These are phyloP conservation scores for Bos indicus DNA, from an alignment of 2,113 vertebrate genomes.

Conservation along the genomic window DNA sequence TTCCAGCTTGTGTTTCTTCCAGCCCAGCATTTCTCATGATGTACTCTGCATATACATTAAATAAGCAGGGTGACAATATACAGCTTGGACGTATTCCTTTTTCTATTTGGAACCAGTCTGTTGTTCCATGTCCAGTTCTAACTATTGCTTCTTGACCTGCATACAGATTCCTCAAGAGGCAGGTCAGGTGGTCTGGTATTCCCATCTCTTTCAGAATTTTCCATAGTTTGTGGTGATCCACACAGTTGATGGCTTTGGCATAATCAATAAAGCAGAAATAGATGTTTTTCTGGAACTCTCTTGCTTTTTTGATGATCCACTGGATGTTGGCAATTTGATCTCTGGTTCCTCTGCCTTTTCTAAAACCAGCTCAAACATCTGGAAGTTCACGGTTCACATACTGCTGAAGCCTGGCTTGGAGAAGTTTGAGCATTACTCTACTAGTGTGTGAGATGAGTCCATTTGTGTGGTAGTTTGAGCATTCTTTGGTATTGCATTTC, in stretches of 20 bases:
- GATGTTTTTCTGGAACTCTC: neutral
- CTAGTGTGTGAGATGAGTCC: neutral
- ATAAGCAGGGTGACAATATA: neutral
- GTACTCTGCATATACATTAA: neutral
- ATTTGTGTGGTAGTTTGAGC: neutral
- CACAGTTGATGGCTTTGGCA: neutral
- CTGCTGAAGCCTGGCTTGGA: neutral
- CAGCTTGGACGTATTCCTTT: too few relatives aligned
- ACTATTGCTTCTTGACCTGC: too few relatives aligned
- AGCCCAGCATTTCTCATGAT: neutral
- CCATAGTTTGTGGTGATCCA: neutral
- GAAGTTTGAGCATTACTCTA: neutral
- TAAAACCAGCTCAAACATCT: neutral
- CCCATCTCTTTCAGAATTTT: neutral
- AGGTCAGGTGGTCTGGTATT: too few relatives aligned
- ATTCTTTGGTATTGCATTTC: neutral
- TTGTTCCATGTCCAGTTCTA: too few relatives aligned
- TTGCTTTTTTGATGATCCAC: neutral
- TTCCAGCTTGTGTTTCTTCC: neutral
- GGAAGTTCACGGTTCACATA: neutral
- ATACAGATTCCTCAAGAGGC: too few relatives aligned
- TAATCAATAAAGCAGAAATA: neutral
- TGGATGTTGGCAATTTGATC: neutral
- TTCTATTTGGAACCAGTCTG: too few relatives aligned
- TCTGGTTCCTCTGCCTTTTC: neutral